Base-by-base conservation (phyloP, 2,797 vertebrate genomes). In the Rhynchonycteris naso region DNA sequence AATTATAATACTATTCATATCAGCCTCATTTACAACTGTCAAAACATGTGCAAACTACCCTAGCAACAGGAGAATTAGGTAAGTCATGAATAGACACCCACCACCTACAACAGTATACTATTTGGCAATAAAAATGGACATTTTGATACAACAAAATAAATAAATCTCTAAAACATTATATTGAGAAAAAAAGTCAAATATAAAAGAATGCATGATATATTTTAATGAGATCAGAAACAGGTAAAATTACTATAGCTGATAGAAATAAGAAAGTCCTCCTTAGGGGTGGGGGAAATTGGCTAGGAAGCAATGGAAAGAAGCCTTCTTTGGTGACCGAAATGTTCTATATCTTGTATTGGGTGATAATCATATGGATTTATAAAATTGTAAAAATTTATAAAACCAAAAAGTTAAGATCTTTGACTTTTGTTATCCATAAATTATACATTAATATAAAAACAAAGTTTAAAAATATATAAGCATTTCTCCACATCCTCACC, bases 321-420 rank as follows among this genome's bases (percentile, higher is more conserved):
- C 12, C 30, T 38, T 69, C 78, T 4, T 56, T 69, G 9, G 22
- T 71, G 38, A 84, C 12, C 87, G 26, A 33, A 69, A 59, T n/a
- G 18, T 47, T 79, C 12, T 71, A 1, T 28, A 14, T 26, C 22
- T 95, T 80, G 43, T 21, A 92, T 92, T 74, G 8, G 4, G 59
- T 95, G n/a, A 90, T 92, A 30, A 16, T 74, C 90, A 74, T 75
- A 65, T 81, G 54, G 12, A 61, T 68, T 76, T 86, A 82, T 38
- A 61, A 43, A 78, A n/a, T 35, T 56, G 14, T 76, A 28, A 81
- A 75, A 65, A 88, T 72, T 92, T 28, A 72, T 68, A 26, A 11
- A 88, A 85, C 80, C 74, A 14, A 93, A 94, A 38, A 69, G 47
- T 90, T 92, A 81, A 96, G 26, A 75, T 69, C 7, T 87, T 94